phyloP scores from a whole-genome alignment of 2,797 vertebrate species.

The Hydrocynus forskahlii region DNA sequence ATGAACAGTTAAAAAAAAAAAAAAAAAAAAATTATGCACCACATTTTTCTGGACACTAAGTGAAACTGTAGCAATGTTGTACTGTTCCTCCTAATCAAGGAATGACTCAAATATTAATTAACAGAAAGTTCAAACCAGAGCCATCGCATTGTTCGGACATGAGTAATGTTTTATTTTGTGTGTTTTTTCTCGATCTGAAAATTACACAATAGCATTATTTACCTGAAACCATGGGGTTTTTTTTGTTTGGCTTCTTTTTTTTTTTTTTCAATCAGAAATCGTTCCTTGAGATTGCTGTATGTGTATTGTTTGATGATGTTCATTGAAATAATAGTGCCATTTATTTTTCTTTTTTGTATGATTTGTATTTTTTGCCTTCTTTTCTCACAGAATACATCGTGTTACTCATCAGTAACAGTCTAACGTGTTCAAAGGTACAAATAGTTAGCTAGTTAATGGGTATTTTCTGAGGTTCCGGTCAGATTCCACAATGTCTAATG shows the following conservation, averaged over 20 bases:
- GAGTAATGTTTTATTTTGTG: conserved; percentile 28
- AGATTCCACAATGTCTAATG: conserved; percentile 62
- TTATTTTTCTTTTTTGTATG: conserved; percentile 61
- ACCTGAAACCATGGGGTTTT: conserved; percentile 38
- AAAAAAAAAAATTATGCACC: conserved; percentile 65
- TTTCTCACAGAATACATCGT: conserved; percentile 69
- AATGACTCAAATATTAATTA: conserved; percentile 10
- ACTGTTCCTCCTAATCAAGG: conserved; percentile 47
- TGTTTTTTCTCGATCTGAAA: conserved; percentile 53
- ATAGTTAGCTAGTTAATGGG: conserved; percentile 17
- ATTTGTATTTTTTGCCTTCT: conserved; percentile 63
- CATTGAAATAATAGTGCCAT: conserved; percentile 78
- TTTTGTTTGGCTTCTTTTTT: conserved; percentile 36
- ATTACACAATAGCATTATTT: conserved; percentile 52
- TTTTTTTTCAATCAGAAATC: conserved; percentile 56
- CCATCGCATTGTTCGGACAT: conserved; percentile 35
- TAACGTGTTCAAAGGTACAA: conserved; percentile 71
- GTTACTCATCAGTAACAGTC: conserved; percentile 72
- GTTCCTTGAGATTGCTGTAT: conserved; percentile 56
- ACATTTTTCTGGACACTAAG: conserved; percentile 51
- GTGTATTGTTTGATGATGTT: conserved; percentile 73
- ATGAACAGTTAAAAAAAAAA: conserved; percentile 34
- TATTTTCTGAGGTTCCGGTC: conserved; percentile 50
- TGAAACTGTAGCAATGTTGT: conserved; percentile 61
- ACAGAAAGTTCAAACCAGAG: conserved; percentile 25